A percentile compares a stretch with the other conserved stretches of the same genome.
These are phyloP conservation scores for Dioctria rufipes DNA, from an alignment of 2,888 invertebrate species.

Conservation along the genomic window DNA sequence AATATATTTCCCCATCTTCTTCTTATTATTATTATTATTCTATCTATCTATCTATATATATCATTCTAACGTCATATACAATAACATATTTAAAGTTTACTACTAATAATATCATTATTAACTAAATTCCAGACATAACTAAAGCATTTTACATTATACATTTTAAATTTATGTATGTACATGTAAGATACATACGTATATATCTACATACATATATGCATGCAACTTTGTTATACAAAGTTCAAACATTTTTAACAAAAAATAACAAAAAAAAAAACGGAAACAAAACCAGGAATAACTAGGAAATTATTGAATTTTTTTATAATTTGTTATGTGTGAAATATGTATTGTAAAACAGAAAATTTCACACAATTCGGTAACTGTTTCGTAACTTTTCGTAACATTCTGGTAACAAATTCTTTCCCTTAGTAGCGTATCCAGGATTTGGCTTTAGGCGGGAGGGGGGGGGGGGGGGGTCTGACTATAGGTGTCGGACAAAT, in stretches of 20 bases:
- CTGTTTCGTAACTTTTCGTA: no score
- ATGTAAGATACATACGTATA: no score
- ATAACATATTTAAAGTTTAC: not conserved
- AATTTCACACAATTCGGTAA: no score
- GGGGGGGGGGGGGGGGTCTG: no score
- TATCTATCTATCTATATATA: slow-evolving; percentile 38
- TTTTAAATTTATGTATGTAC: no score
- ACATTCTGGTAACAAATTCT: no score
- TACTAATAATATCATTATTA: not conserved
- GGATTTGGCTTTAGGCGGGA: no score
- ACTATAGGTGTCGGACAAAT: no score
- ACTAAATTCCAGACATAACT: slow-evolving; percentile 26
- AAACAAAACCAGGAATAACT: not conserved
- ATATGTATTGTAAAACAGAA: no score
- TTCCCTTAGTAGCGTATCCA: no score
- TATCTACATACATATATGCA: slow-evolving; percentile 21
- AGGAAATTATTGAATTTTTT: slow-evolving; percentile 18
- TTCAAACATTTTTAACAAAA: slow-evolving; percentile 8
- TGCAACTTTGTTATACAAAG: slow-evolving; percentile 42
- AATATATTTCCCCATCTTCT: not conserved
- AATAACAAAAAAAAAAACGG: not conserved
- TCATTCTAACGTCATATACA: slow-evolving; percentile 8
- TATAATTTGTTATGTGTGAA: no score
- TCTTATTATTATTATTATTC: slow-evolving; percentile 21
- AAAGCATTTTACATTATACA: slow-evolving; percentile 28